Conservation (phyloP, 35 echinoderm and acorn worm species). For the Ophiothrix spiculata region DNA sequence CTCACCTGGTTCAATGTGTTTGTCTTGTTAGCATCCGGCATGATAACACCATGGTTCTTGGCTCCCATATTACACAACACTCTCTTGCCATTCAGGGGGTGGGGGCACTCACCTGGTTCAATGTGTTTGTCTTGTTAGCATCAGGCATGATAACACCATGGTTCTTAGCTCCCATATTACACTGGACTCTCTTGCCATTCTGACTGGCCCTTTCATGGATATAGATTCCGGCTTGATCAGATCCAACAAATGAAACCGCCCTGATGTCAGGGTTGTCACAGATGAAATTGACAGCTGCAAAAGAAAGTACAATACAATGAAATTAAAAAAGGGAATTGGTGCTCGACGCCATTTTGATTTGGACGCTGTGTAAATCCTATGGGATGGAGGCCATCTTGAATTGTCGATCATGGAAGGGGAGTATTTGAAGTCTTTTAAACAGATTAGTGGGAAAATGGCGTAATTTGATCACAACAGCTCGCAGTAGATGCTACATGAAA, state of each 20-base stretch:
- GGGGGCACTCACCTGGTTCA: conserved; percentile 73
- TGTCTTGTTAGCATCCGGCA: conserved; percentile 97
- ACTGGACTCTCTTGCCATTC: conserved; percentile 91
- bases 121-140: conserved; percentile 97
- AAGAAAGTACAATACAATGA: too few relatives aligned
- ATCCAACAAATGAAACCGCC: conserved; percentile 95
- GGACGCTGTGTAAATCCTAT: too few relatives aligned
- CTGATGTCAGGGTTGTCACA: conserved; percentile 89
- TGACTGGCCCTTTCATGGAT: conserved; percentile 78
- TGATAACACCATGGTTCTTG: conserved; percentile 96
- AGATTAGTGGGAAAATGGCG: too few relatives aligned
- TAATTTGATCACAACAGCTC: too few relatives aligned
- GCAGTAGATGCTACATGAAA: too few relatives aligned
- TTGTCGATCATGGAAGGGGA: too few relatives aligned
- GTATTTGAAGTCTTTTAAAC: too few relatives aligned
- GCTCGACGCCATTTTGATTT: too few relatives aligned
- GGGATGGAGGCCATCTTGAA: too few relatives aligned
- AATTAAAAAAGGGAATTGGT: conserved; percentile 84
- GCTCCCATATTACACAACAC: conserved; percentile 96
- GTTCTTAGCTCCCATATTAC: conserved; percentile 98
- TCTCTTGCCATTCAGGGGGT: conserved; percentile 59
- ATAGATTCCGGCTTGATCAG: conserved; percentile 88
- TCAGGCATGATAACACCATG: conserved; percentile 99
- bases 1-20: conserved; percentile 95
- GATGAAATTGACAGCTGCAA: conserved; percentile 96